Conservation (phyloP, 2,888 invertebrate genomes). For the Drosophila anomalata region DNA sequence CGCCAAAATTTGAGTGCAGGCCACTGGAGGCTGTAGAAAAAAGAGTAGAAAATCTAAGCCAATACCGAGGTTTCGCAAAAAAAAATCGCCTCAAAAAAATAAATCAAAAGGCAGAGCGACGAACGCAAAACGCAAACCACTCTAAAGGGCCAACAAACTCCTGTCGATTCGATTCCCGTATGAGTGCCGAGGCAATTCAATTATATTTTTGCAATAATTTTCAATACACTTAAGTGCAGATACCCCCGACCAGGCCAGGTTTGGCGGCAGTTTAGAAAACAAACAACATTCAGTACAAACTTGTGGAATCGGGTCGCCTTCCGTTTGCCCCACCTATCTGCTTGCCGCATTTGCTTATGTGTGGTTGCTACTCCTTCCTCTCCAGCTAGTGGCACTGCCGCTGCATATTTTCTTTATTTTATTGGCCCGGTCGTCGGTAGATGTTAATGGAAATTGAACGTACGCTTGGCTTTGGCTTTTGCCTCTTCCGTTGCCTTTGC, state of each 20-base stretch:
- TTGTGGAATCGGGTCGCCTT: constrained; percentile 9
- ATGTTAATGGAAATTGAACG: constrained; percentile 76
- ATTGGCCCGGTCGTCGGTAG: constrained; percentile 61
- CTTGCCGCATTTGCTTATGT: constrained; percentile 39
- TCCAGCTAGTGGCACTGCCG: constrained; percentile 25
- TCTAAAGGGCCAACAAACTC: constrained; percentile 45
- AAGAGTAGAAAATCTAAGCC: constrained; percentile 22
- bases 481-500: background rate
- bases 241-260: constrained; percentile 44
- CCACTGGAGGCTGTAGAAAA: constrained; percentile 11
- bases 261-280: constrained; percentile 79
- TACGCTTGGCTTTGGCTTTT: constrained; percentile 26
- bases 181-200: constrained; percentile 69
- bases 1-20: constrained; percentile 50
- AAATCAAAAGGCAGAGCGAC: constrained; percentile 65
- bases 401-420: constrained; percentile 75
- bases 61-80: constrained; percentile 18
- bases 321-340: constrained; percentile 8
- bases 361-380: constrained; percentile 27
- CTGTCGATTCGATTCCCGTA: constrained; percentile 28
- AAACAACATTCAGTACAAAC: constrained; percentile 71
- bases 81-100: constrained; percentile 54
- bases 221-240: constrained; percentile 81
- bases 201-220: constrained; percentile 81
- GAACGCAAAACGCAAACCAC: constrained; percentile 29